Conservation (phyloP, 2,113 vertebrate species). For the Heteronetta atricapilla region DNA sequence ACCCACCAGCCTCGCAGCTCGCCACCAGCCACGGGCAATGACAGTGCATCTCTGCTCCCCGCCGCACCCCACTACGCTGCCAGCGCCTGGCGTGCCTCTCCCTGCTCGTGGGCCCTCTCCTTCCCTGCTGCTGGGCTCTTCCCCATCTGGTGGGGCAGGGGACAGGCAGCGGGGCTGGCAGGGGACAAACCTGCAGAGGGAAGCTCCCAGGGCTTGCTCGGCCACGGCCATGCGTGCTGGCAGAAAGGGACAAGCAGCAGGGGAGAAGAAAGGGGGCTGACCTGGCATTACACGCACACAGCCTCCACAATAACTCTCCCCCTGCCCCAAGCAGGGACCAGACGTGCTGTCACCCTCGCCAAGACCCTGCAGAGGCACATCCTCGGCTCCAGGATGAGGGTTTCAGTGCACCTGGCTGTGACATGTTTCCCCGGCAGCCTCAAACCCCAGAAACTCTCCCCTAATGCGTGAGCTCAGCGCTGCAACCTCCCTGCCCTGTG, state of each 20-base stretch:
- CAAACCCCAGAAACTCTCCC: not conserved
- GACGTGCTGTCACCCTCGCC: rapidly evolving
- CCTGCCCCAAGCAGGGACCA: not conserved
- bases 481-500: rapidly evolving
- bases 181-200: not conserved
- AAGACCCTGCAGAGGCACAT: not conserved
- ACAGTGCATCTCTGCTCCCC: not conserved
- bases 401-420: not conserved
- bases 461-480: rapidly evolving
- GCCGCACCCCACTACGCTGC: not conserved
- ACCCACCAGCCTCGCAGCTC: not conserved
- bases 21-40: not conserved
- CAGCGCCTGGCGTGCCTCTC: not conserved
- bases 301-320: not conserved
- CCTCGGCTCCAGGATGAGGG: rapidly evolving
- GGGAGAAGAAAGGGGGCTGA: not conserved
- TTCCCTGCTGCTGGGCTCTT: not conserved
- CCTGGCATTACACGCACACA: not conserved
- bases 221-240: rapidly evolving
- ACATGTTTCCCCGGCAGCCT: not conserved
- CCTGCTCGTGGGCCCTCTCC: not conserved
- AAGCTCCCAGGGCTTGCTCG: not conserved
- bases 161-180: not conserved
- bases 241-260: not conserved
- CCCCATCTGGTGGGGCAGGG: rapidly evolving